These are phyloP conservation scores for Steinernema carpocapsae DNA, from an alignment of 2,888 invertebrate genomes.

Conservation along the genomic window DNA sequence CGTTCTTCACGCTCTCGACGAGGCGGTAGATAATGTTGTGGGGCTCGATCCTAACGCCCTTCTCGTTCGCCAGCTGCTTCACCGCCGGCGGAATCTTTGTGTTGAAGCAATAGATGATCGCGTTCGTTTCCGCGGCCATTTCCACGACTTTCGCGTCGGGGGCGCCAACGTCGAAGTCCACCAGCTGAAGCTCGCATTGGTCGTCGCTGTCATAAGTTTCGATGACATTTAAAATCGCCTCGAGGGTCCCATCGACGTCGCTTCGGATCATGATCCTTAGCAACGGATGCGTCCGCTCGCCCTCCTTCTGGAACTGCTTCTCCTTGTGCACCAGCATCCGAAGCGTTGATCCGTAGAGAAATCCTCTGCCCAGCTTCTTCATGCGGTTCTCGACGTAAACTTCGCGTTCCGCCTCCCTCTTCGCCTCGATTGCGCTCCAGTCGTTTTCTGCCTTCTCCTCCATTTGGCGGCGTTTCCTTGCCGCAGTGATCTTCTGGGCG, in stretches of 20 bases:
- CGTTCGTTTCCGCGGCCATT: constrained; percentile 75
- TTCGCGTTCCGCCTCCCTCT: constrained; percentile 55
- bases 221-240: constrained; percentile 88
- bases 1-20: constrained; percentile 83
- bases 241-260: constrained; percentile 94
- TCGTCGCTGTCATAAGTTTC: constrained; percentile 77
- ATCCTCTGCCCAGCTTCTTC: constrained; percentile 46
- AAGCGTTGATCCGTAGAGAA: constrained; percentile 39
- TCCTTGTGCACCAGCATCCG: constrained; percentile 47
- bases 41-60: constrained; percentile 75
- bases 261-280: constrained; percentile 71
- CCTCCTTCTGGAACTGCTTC: constrained; percentile 39
- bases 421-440: constrained; percentile 57
- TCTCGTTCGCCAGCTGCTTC: constrained; percentile 73
- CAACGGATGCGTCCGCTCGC: constrained; percentile 77
- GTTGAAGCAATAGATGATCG: constrained; percentile 81
- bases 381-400: constrained; percentile 62
- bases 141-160: constrained; percentile 84
- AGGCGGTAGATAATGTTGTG: constrained; percentile 88
- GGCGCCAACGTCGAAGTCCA: constrained; percentile 88
- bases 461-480: constrained; percentile 75
- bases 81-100: constrained; percentile 72
- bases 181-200: constrained; percentile 80
- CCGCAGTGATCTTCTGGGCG: constrained; percentile 78
- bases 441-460: constrained; percentile 74